Conservation (phyloP, 2,888 invertebrate species). For the Tenthredo distinguenda region DNA sequence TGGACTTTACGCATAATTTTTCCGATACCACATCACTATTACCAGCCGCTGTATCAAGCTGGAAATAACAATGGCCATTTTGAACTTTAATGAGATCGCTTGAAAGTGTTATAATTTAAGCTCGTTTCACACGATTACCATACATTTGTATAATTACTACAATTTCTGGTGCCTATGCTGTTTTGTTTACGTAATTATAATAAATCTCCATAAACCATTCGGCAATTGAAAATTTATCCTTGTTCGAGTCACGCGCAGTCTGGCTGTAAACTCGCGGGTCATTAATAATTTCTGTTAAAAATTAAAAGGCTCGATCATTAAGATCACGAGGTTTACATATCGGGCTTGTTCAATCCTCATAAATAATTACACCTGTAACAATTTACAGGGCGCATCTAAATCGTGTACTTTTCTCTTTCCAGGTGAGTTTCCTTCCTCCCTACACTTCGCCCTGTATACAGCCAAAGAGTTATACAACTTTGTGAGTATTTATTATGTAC, state of each 20-base stretch:
- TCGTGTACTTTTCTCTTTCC: conserved; percentile 28
- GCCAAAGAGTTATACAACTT: background rate
- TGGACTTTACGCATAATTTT: background rate
- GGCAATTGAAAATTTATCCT: conserved; percentile 23
- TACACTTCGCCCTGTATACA: background rate
- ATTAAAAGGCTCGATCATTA: background rate
- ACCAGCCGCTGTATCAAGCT: background rate
- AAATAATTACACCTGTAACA: background rate
- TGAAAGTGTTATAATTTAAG: conserved; percentile 37
- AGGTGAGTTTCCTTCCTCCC: conserved; percentile 32
- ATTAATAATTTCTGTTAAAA: background rate
- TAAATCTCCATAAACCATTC: conserved; percentile 37
- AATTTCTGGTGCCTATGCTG: conserved; percentile 10
- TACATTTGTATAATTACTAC: conserved; percentile 42
- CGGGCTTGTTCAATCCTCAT: background rate
- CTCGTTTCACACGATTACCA: conserved; percentile 38
- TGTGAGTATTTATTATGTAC: conserved; percentile 26
- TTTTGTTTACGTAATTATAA: conserved; percentile 33
- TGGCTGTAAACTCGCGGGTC: background rate
- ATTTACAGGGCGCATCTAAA: background rate
- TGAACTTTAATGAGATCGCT: conserved; percentile 15
- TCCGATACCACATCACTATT: background rate
- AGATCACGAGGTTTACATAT: background rate
- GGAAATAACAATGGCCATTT: conserved; percentile 28
- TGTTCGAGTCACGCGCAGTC: background rate